Percentiles rank a stretch among this genome's conserved stretches.
Conservation (phyloP, 1,140 invertebrate genomes). For the Cotesia glomerata region DNA sequence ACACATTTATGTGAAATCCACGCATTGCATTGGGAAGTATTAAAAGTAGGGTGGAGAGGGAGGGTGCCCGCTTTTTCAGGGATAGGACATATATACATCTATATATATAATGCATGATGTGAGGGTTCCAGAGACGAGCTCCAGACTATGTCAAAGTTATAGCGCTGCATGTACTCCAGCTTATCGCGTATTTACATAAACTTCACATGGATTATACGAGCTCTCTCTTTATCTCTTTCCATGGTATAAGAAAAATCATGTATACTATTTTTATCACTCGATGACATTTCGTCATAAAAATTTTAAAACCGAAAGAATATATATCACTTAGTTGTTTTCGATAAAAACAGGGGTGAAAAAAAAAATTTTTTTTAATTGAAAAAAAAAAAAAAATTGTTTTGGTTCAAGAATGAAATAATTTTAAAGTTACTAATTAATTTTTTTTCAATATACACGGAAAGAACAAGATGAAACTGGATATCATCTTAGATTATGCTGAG, state of each 20-base stretch:
- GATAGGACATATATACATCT: too few relatives aligned
- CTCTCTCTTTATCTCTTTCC: not conserved
- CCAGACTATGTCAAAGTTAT: constrained; percentile 10
- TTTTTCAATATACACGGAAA: too few relatives aligned
- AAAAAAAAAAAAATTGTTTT: constrained; percentile 5
- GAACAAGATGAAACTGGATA: too few relatives aligned
- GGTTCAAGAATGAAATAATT: not conserved
- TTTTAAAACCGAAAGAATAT: not conserved
- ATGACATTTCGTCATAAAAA: constrained; percentile 21
- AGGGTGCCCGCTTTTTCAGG: not conserved
- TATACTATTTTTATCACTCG: constrained; percentile 22
- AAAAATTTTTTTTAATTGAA: not conserved
- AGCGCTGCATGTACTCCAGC: constrained; percentile 8
- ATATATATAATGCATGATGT: not conserved
- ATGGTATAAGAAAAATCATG: not conserved
- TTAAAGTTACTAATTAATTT: too few relatives aligned
- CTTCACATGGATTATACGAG: constrained; percentile 19
- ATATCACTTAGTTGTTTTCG: not conserved
- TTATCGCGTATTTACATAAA: constrained; percentile 28
- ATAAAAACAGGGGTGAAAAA: constrained; percentile 7
- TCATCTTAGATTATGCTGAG: too few relatives aligned
- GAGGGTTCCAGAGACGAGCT: not conserved
- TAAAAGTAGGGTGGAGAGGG: not conserved
- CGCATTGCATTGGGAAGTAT: too few relatives aligned
- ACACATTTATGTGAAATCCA: constrained; percentile 22